phyloP scores from a whole-genome alignment of 2,113 vertebrate species.

The Microcebus lehilahytsara region DNA sequence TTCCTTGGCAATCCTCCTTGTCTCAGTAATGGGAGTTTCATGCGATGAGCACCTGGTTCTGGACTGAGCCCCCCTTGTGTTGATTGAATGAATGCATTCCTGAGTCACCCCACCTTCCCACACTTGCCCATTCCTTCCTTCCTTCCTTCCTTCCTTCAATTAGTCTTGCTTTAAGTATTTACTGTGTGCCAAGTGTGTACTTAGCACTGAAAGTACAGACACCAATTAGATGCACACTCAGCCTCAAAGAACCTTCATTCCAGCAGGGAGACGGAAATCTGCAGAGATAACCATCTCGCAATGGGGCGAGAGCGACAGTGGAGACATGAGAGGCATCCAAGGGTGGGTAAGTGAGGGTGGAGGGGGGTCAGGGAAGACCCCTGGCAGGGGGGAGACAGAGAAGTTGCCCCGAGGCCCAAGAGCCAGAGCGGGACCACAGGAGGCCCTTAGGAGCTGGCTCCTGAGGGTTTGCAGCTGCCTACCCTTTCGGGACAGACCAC shows the following conservation, averaged over 20 bases:
- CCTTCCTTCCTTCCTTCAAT: not conserved
- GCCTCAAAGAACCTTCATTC: not conserved
- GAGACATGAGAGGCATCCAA: not conserved
- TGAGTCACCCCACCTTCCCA: not conserved
- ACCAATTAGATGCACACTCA: not conserved
- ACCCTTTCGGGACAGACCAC: not conserved
- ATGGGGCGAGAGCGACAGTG: not conserved
- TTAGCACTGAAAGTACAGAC: not conserved
- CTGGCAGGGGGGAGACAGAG: not conserved
- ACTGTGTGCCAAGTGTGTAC: too few species aligned
- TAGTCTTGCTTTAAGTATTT: not conserved
- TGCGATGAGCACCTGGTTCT: too few species aligned
- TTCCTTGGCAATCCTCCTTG: too few species aligned
- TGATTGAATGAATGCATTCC: not conserved
- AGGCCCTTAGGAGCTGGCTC: fast-evolving
- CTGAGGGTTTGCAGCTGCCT: fast-evolving
- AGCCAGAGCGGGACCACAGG: not conserved
- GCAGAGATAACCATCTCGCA: not conserved
- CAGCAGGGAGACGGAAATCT: not conserved
- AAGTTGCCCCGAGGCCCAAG: not conserved
- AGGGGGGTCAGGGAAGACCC: not conserved
- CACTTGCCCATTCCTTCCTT: not conserved
- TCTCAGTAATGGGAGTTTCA: too few species aligned
- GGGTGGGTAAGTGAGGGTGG: too few species aligned
- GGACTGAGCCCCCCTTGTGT: too few species aligned